Percentiles rank a stretch among this genome's conserved stretches.
phyloP scores from a whole-genome alignment of 2,797 vertebrate species.

The Falco rusticolus region DNA sequence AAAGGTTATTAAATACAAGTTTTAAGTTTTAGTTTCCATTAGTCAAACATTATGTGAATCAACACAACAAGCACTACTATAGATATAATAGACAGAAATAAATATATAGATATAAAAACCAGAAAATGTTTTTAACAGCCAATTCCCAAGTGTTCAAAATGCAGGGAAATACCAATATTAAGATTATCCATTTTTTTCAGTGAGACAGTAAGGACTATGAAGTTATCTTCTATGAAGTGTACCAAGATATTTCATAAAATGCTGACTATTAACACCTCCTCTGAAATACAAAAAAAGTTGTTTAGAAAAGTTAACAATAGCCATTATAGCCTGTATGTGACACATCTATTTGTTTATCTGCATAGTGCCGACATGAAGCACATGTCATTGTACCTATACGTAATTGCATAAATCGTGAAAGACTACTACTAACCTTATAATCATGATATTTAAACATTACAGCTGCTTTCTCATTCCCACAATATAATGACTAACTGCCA shows the following conservation, averaged over 20 bases:
- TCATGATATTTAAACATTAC: slow-evolving; percentile 67
- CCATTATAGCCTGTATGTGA: background rate
- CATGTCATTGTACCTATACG: slow-evolving; percentile 33
- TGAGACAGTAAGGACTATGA: background rate
- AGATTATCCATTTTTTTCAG: background rate
- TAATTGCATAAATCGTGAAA: slow-evolving; percentile 51
- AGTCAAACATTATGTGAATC: background rate
- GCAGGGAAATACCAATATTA: background rate
- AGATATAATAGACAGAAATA: background rate
- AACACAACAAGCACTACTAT: background rate
- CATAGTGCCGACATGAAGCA: slow-evolving; percentile 23
- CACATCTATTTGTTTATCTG: slow-evolving; percentile 34
- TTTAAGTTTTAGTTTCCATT: background rate
- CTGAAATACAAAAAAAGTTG: background rate
- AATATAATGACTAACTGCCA: slow-evolving; percentile 54
- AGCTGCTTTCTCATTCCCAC: slow-evolving; percentile 55
- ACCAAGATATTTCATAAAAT: background rate
- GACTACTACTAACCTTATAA: slow-evolving; percentile 61
- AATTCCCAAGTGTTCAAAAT: background rate
- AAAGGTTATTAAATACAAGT: background rate
- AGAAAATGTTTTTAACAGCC: background rate
- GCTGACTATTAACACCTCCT: background rate
- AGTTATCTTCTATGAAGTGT: background rate
- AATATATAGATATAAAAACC: background rate
- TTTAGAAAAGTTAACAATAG: background rate